phyloP scores from a whole-genome alignment of 2,888 invertebrate genomes.

The Latrodectus elegans region DNA sequence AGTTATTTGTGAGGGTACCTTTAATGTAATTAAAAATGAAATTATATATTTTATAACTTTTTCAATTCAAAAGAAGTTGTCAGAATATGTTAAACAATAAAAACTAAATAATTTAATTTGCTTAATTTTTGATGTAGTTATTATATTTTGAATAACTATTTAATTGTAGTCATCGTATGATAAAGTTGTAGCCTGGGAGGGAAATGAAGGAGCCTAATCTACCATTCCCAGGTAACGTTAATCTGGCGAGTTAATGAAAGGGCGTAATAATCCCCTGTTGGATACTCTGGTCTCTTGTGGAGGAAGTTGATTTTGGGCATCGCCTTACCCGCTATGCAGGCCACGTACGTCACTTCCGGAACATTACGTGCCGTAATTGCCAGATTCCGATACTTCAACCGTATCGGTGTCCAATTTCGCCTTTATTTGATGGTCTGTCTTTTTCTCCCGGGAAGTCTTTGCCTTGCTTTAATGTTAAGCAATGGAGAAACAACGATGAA shows the following conservation, averaged over 20 bases:
- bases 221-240: slow-evolving; percentile 45
- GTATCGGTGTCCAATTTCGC: slow-evolving; percentile 61
- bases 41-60: too few relatives aligned
- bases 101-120: too few relatives aligned
- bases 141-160: too few relatives aligned
- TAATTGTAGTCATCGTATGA: too few relatives aligned
- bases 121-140: too few relatives aligned
- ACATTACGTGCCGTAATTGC: slow-evolving; percentile 65
- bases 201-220: not conserved
- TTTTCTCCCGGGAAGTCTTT: slow-evolving; percentile 2
- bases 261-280: slow-evolving; percentile 45
- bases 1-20: too few relatives aligned
- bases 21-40: too few relatives aligned
- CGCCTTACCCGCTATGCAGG: slow-evolving; percentile 44
- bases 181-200: not conserved
- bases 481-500: not conserved
- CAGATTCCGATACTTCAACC: slow-evolving; percentile 65
- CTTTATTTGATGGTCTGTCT: slow-evolving; percentile 42
- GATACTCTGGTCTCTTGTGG: slow-evolving; percentile 17
- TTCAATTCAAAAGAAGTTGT: too few relatives aligned
- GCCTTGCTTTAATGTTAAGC: not conserved
- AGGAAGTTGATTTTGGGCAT: slow-evolving; percentile 64
- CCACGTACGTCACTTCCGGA: slow-evolving; percentile 64
- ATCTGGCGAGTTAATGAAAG: slow-evolving; percentile 54
- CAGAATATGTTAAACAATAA: too few relatives aligned